These are phyloP conservation scores for Eriocheir sinensis DNA, from an alignment of 1,140 invertebrate species.

Conservation along the genomic window DNA sequence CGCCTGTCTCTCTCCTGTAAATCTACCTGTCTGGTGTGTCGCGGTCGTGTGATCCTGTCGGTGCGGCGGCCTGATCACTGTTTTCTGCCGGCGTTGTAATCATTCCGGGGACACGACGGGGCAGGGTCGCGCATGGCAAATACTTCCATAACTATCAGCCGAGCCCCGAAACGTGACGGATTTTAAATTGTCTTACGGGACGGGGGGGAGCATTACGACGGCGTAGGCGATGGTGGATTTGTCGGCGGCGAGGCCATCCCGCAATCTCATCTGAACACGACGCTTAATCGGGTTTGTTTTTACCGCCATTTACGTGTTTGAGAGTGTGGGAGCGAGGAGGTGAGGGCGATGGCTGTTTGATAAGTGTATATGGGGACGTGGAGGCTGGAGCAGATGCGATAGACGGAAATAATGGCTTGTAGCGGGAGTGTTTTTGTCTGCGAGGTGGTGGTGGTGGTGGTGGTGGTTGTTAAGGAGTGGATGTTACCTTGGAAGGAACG, in stretches of 20 bases:
- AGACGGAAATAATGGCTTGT: too few relatives aligned
- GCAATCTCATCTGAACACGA: background rate
- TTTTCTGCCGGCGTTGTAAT: background rate
- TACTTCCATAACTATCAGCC: constrained; percentile 6
- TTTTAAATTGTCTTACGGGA: background rate
- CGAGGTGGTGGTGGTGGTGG: background rate
- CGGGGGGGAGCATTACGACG: background rate
- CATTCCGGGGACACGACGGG: background rate
- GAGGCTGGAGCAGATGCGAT: background rate
- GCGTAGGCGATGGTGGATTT: background rate
- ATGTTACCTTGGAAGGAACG: too few relatives aligned
- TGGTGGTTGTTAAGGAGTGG: background rate
- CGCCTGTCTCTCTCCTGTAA: background rate
- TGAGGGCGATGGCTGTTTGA: background rate
- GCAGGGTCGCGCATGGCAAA: constrained; percentile 10
- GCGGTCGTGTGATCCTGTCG: background rate
- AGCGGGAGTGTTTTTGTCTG: background rate
- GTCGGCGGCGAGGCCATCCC: background rate
- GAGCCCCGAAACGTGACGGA: background rate
- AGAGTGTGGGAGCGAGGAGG: background rate
- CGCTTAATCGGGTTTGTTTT: background rate
- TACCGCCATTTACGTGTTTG: background rate
- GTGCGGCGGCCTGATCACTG: background rate
- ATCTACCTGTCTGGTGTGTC: constrained; percentile 1
- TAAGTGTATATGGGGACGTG: too few relatives aligned